Evolutionary conservation across 2,113 vertebrate species (phyloP), one percentile per base, ranked within the genome.

Genomic region (Sorex fumeus): DNA sequence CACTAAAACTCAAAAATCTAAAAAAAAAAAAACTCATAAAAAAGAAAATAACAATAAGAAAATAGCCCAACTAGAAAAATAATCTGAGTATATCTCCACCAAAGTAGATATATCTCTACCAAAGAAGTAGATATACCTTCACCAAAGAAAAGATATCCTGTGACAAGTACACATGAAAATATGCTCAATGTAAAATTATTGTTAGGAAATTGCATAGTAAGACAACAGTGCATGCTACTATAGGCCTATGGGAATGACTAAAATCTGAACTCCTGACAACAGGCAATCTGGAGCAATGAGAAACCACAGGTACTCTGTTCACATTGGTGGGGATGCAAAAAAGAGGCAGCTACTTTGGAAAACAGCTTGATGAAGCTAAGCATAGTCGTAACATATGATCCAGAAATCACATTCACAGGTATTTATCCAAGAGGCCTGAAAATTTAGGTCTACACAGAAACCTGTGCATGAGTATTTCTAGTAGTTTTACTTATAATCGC

Each of bases 81-180:
- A 66, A 71, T 75, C 67, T 84, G 40, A 80, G 80, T 80, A n/a
- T n/a, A n/a, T n/a, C n/a, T n/a, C n/a, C 21, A 81, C 30, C 43
- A n/a, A 87, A 84, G 36, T 74, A 91, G 28, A 76, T 34, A 45
- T 2, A 66, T 5, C 32, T 6, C 32, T 28, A 13, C 43, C 5
- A 57, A 66, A 34, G 47, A 80, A 77, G 43, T 5, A n/a, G n/a
- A n/a, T n/a, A n/a, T n/a, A n/a, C n/a, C n/a, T 16, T 4, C 13
- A 53, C 53, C 53, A 53, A 53, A 15, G 53, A 40, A 40, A 53
- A 53, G 13, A 53, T 19, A 53, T 15, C 10, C 8, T 53, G 18
- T 53, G 53, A 19, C 53, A 53, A 53, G 53, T 53, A 53, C 53
- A 53, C 28, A n/a, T 64, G 32, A 86, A 72, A 81, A 75, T 47